These are phyloP conservation scores for Zapornia atra DNA, from an alignment of 2,113 vertebrate genomes.

Conservation along the genomic window DNA sequence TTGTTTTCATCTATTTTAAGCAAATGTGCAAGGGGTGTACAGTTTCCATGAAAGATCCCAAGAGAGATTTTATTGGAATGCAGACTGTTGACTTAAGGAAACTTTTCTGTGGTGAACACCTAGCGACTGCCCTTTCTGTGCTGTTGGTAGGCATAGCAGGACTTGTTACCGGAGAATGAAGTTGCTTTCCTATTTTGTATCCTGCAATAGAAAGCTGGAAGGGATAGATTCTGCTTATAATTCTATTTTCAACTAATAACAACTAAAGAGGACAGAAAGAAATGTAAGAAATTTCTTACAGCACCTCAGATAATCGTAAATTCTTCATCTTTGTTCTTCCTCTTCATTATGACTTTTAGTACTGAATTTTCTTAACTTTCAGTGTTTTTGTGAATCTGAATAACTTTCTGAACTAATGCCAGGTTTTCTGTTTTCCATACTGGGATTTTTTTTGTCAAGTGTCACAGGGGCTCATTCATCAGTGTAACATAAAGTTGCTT, in stretches of 20 bases:
- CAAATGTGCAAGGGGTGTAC: not conserved
- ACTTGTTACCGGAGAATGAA: conserved; percentile 63
- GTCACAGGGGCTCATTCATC: not conserved
- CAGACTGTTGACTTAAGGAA: not conserved
- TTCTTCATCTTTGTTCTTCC: conserved; percentile 25
- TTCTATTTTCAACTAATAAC: conserved; percentile 70
- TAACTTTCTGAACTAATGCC: conserved; percentile 1
- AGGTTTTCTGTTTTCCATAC: not conserved
- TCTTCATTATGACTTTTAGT: not conserved
- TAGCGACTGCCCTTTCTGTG: conserved; percentile 3
- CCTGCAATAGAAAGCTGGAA: conserved; percentile 56
- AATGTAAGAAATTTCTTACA: conserved; percentile 24
- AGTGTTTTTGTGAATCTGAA: not conserved
- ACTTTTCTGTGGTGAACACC: conserved; percentile 16
- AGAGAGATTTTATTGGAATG: not conserved
- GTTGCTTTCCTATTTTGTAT: conserved; percentile 63
- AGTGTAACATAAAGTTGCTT: not conserved
- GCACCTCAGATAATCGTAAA: conserved; percentile 35
- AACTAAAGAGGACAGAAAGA: conserved; percentile 60
- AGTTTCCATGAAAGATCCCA: not conserved
- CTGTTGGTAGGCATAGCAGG: conserved; percentile 14
- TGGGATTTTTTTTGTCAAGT: not conserved
- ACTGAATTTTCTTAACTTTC: not conserved
- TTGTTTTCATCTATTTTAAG: not conserved
- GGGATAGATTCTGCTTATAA: conserved; percentile 31